phyloP scores from a whole-genome alignment of 2,113 vertebrate genomes.

The Alces alces region DNA sequence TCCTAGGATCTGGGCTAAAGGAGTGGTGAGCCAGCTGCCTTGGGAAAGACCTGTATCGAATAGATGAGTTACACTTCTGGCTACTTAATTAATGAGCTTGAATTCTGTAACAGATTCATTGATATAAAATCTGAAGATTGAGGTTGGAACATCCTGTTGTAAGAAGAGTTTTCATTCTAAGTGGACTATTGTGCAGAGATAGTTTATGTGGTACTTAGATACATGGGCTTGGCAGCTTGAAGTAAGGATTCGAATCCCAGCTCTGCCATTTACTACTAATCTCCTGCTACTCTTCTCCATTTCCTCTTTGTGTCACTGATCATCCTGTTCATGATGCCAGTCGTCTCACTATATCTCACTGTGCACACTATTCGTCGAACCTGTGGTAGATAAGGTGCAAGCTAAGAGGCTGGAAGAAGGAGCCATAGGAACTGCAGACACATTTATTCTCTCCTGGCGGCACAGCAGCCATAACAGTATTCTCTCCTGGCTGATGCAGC shows the following conservation, averaged over 20 bases:
- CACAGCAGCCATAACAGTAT: neutral
- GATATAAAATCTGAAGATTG: slow-evolving; percentile 1
- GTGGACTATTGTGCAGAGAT: neutral
- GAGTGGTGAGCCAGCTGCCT: neutral
- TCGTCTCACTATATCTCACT: neutral
- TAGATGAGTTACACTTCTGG: neutral
- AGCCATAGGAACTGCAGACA: neutral
- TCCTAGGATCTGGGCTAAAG: neutral
- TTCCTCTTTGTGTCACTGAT: neutral
- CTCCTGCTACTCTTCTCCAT: neutral
- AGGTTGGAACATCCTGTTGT: neutral
- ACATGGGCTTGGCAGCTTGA: neutral
- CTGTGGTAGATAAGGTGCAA: neutral
- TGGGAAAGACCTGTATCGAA: neutral
- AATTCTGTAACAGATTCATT: neutral
- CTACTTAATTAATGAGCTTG: slow-evolving; percentile 3
- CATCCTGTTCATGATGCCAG: neutral
- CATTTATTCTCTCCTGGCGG: neutral
- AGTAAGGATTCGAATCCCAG: neutral
- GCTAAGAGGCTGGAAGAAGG: neutral
- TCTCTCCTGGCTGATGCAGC: neutral
- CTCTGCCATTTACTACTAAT: neutral
- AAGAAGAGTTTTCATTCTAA: slow-evolving; percentile 21
- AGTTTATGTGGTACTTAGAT: neutral
- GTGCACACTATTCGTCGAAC: neutral